These are phyloP conservation scores for Leuciscus idus DNA, from an alignment of 2,113 vertebrate species.

Conservation along the genomic window DNA sequence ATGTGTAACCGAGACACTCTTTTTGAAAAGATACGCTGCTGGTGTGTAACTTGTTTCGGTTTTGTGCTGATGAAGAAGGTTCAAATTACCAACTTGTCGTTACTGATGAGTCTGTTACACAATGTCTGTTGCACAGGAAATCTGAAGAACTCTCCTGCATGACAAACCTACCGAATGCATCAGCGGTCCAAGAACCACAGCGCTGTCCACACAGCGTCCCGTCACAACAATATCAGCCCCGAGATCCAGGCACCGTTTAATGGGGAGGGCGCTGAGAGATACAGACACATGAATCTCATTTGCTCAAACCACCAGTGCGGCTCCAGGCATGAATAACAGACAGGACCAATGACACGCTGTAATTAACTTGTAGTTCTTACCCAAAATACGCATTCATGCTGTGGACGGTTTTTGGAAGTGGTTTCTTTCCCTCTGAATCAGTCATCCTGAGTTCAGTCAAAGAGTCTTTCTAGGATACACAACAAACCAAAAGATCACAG, in stretches of 20 bases:
- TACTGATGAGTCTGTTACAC: not conserved
- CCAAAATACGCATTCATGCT: constrained; percentile 88
- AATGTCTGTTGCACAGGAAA: not conserved
- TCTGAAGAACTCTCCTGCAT: not conserved
- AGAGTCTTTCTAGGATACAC: constrained; percentile 71
- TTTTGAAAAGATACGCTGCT: not conserved
- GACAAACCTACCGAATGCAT: constrained; percentile 79
- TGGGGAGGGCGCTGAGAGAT: constrained; percentile 76
- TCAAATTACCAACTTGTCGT: not conserved
- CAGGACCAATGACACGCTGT: not conserved
- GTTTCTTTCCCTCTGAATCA: constrained; percentile 65
- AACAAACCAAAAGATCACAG: not conserved
- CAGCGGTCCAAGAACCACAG: constrained; percentile 83
- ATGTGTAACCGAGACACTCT: too few relatives aligned
- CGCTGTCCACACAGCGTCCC: constrained; percentile 85
- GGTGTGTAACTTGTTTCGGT: not conserved
- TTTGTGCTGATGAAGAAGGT: not conserved
- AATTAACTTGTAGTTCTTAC: constrained; percentile 63
- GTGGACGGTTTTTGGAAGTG: constrained; percentile 79
- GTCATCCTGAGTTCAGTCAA: constrained; percentile 73
- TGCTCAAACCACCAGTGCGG: not conserved
- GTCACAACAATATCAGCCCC: constrained; percentile 86
- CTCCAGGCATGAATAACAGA: constrained; percentile 12
- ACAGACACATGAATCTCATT: constrained; percentile 12
- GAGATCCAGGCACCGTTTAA: constrained; percentile 83